A percentile compares a stretch with the other conserved stretches of the same genome.
Evolutionary conservation across 2,113 vertebrate genomes (phyloP).

Genomic region (Chaetodon auriga): DNA sequence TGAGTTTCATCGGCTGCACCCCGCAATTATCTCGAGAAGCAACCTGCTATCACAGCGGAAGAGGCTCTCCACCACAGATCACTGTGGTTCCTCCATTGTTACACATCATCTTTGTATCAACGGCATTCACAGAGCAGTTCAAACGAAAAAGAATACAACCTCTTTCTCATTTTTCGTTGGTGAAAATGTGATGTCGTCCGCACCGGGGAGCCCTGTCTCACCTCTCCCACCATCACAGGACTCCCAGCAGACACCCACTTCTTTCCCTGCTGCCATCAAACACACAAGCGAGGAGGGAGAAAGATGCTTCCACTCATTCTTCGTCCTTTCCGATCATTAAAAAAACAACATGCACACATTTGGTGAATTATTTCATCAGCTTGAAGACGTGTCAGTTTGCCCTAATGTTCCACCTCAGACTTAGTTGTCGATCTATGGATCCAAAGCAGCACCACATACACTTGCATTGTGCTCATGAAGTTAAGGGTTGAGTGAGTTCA

Average conservation of each 20-base stretch:
- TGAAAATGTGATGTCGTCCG: slow-evolving; percentile 11
- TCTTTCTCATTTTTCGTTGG: slow-evolving; percentile 18
- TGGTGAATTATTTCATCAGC: slow-evolving; percentile 18
- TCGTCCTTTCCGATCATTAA: slow-evolving; percentile 25
- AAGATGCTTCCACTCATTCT: neutral
- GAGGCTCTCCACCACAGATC: slow-evolving; percentile 45
- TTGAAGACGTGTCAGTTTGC: slow-evolving; percentile 14
- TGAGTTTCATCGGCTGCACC: slow-evolving; percentile 66
- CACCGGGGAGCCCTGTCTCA: slow-evolving; percentile 48
- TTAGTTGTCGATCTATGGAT: slow-evolving; percentile 3
- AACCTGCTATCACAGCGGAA: slow-evolving; percentile 62
- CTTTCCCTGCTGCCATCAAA: slow-evolving; percentile 18
- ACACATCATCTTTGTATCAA: neutral
- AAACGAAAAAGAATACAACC: slow-evolving; percentile 22
- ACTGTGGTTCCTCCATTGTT: slow-evolving; percentile 25
- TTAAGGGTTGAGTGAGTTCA: slow-evolving; percentile 45
- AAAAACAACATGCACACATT: slow-evolving; percentile 20
- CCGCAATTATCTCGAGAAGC: slow-evolving; percentile 57
- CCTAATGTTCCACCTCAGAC: neutral
- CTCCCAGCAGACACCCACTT: slow-evolving; percentile 38
- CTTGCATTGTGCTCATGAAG: neutral
- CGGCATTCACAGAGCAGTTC: slow-evolving; percentile 10
- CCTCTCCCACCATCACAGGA: slow-evolving; percentile 39
- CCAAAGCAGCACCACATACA: neutral
- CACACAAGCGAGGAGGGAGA: slow-evolving; percentile 29